Evolutionary conservation across 2,797 vertebrate species (phyloP).

Genomic region (Micrastur ruficollis): DNA sequence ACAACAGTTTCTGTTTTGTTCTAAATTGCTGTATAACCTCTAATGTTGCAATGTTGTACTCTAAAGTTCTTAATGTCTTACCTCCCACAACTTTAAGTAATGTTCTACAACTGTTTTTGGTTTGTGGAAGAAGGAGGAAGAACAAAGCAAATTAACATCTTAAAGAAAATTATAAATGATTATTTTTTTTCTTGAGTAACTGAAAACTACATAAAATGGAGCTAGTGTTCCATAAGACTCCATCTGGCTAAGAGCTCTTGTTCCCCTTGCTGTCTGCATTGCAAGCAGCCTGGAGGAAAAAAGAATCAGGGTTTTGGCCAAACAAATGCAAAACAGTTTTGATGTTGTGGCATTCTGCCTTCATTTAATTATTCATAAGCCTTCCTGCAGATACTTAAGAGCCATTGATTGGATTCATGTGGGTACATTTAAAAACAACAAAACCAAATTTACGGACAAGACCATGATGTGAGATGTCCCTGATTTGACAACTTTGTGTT

Average conservation of each 20-base stretch:
- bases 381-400: not conserved
- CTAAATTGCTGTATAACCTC: not conserved
- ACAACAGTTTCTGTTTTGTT: not conserved
- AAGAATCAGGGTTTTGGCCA: not conserved
- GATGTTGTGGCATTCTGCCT: not conserved
- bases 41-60: not conserved
- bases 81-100: not conserved
- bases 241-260: not conserved
- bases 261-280: not conserved
- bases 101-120: not conserved
- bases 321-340: not conserved
- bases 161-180: not conserved
- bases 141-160: not conserved
- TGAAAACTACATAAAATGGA: not conserved
- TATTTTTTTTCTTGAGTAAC: not conserved
- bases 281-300: not conserved
- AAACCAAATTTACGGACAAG: not conserved
- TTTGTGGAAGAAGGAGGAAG: not conserved
- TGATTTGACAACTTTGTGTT: not conserved
- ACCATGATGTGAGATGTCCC: not conserved
- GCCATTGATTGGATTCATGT: not conserved
- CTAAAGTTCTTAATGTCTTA: not conserved
- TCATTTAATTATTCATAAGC: not conserved
- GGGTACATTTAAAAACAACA: not conserved
- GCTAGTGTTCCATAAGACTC: not conserved